Base-by-base conservation (phyloP, 2,888 invertebrate genomes). In the Hermaeophaga mercurialis region DNA sequence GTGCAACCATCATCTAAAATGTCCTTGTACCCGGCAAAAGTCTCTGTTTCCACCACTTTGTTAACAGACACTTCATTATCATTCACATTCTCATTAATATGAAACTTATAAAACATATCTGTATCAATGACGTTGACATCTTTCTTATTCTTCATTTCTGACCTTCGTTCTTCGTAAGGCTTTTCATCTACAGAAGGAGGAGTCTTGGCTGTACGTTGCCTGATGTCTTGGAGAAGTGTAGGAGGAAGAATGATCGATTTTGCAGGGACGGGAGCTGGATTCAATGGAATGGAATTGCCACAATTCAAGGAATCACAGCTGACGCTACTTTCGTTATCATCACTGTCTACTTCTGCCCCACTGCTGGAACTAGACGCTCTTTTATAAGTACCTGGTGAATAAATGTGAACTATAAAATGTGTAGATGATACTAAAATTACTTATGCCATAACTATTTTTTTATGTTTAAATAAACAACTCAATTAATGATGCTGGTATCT, bases 241-340 rank as follows among this genome's bases (percentile, higher is more conserved):
- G 82, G 83, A 56, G 88, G 88, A 71, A 88, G 80, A 75, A 84
- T 82, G 6, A 59, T 50, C 3, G 55, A 52, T 15, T 55, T 54
- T 12, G 43, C 4, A 15, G 54, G 9, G 17, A 31, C 61, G 15
- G 63, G 56, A 19, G 69, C 57, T 24, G 63, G 54, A 43, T 59
- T 64, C 47, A 69, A 66, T 12, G 66, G 59, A 5, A 68, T 68
- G 68, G 86, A 75, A 73, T 90, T 88, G 63, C 84, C 84, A 68
- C 87, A 87, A 75, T 90, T 91, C 64, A 92, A 77, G 24, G 91
- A 91, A 75, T 92, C 91, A 76, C 89, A 91, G 73, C 91, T 91
- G 70, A 90, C 84, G 70, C 87, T 90, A 62, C 88, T 88, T 71
- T 88, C 87, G 77, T 85, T 86, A 75, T 86, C 86, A 77, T 87